These are phyloP conservation scores for Valencia hispanica DNA, from an alignment of 2,797 vertebrate genomes.

Conservation along the genomic window DNA sequence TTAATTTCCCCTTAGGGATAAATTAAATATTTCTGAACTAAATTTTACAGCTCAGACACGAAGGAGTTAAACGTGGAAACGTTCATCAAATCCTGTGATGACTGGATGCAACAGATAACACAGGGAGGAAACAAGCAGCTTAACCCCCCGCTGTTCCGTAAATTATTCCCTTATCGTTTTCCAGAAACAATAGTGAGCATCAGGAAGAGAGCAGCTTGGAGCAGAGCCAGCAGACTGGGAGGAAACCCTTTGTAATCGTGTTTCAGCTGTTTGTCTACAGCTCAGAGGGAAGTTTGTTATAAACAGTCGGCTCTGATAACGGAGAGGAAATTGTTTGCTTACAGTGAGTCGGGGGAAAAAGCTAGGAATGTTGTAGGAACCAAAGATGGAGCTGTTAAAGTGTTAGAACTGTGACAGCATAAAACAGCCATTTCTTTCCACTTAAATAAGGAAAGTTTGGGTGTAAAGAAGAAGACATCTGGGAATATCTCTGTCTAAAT, in stretches of 20 bases:
- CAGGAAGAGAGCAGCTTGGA: background rate
- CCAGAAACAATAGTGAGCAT: conserved; percentile 7
- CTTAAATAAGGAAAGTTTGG: background rate
- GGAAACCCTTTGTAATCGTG: conserved; percentile 35
- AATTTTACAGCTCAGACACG: background rate
- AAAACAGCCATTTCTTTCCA: background rate
- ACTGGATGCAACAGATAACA: background rate
- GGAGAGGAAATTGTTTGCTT: conserved; percentile 48
- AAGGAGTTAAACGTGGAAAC: background rate
- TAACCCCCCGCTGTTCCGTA: background rate
- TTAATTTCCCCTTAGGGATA: background rate
- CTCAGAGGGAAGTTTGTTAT: conserved; percentile 33
- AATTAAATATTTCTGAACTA: background rate
- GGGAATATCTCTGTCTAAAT: background rate
- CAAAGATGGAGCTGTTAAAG: background rate
- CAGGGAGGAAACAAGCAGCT: background rate
- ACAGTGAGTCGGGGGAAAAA: background rate
- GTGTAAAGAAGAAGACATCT: background rate
- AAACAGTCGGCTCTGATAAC: conserved; percentile 49
- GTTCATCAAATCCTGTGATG: background rate
- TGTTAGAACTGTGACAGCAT: background rate
- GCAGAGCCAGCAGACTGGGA: conserved; percentile 1
- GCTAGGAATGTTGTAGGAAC: background rate
- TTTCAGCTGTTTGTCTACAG: conserved; percentile 10
- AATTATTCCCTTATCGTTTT: conserved; percentile 22